Base-by-base conservation (phyloP, 2,797 vertebrate genomes). In the Phataginus tetradactyla region DNA sequence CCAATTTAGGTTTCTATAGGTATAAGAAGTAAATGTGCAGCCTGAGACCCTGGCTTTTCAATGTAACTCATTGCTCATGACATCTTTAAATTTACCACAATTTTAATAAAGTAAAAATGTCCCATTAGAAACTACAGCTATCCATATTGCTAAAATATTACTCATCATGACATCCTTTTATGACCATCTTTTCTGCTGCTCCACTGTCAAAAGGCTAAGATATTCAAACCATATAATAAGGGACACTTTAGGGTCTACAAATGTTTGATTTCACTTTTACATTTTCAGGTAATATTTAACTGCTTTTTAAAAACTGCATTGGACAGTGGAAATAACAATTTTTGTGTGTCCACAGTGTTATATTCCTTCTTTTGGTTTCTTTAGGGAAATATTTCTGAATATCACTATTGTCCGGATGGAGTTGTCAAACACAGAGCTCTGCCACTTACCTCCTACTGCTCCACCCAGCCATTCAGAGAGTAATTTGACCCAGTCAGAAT, bases 241-340 rank as follows among this genome's bases (percentile, higher is more conserved):
- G 34, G 55, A 74, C 23, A 86, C 23, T 68, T 75, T 57, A 61
- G 18, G 14, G 57, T 81, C 61, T 77, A 59, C 45, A 81, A 72
- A 21, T 57, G 32, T 29, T 85, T 66, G 9, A 37, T 51, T 96
- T 84, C 21, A 93, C 39, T 94, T 88, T 89, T 32, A 91, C 15
- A 69, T 66, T 86, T 77, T 80, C 37, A 86, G 59, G 75, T 63
- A 63, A 13, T 74, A 86, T 64, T 32, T 87, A 39, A 83, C 37
- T 83, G 17, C 21, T 79, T 94, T 91, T 84, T 32, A 4, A 27
- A 80, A 84, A 90, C 37, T 49, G 3, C 42, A 42, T 32, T 49
- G 18, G 53, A 80, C n/a, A 71, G 7, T 75, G 23, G 10, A 71
- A 93, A 66, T 17, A 92, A 68, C 95, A 79, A 77, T 37, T 90